These are phyloP conservation scores for Epistrophella euchroma DNA, from an alignment of 2,888 invertebrate genomes.

Conservation along the genomic window DNA sequence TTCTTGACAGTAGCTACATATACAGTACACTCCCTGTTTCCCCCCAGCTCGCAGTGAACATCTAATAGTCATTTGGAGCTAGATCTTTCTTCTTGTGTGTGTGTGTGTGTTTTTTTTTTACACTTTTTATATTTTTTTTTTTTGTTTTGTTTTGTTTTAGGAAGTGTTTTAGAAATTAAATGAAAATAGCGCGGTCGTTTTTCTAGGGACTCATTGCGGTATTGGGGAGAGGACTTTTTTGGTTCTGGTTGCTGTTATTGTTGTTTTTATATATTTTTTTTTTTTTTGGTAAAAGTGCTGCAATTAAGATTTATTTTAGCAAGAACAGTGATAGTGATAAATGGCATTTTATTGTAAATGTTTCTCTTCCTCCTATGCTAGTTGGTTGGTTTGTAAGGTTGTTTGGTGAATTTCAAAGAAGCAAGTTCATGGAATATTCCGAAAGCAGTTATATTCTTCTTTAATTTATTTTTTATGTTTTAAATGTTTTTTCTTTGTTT, in stretches of 20 bases:
- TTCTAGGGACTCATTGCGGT: constrained; percentile 48
- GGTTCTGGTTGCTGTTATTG: not conserved
- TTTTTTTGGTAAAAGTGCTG: constrained; percentile 51
- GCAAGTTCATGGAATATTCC: constrained; percentile 2
- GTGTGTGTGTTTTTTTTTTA: constrained; percentile 17
- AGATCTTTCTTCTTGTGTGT: constrained; percentile 1
- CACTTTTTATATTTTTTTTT: not conserved
- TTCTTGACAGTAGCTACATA: constrained; percentile 1
- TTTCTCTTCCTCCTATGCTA: constrained; percentile 13
- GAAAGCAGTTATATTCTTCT: not conserved
- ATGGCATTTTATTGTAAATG: constrained; percentile 51
- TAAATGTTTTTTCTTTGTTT: not conserved
- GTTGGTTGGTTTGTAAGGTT: not conserved
- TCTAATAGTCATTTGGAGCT: constrained; percentile 12
- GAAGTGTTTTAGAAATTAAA: constrained; percentile 69
- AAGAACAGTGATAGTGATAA: constrained; percentile 54
- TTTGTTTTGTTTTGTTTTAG: constrained; percentile 27
- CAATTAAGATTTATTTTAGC: constrained; percentile 70
- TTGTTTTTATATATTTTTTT: constrained; percentile 11
- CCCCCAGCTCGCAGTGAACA: not conserved
- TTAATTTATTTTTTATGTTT: constrained; percentile 10
- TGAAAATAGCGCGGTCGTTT: constrained; percentile 59
- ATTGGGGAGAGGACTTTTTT: not conserved
- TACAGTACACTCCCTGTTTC: constrained; percentile 3
- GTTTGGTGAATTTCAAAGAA: not conserved